Base-by-base conservation (phyloP, 2,797 vertebrate species). In the Aphelocoma californica region DNA sequence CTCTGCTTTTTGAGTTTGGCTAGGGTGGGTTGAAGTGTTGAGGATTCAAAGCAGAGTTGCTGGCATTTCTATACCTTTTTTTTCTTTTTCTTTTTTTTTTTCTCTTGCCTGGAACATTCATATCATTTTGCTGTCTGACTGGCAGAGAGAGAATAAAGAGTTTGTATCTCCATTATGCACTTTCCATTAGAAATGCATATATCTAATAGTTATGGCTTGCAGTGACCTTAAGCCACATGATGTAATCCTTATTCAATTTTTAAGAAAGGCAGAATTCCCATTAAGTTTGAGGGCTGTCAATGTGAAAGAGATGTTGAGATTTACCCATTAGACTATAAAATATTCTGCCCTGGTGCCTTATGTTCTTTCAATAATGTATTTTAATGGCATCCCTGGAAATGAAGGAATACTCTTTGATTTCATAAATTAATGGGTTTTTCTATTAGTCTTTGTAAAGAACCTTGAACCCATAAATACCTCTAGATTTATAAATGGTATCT, bases 371-470 rank as follows among this genome's bases (percentile, higher is more conserved):
- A 26, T 40, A 83, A 87, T 88, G 38, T 34, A 54, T 89, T 92
- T 95, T 91, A 92, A 94, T 78, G 61, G 48, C 13, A 40, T 48
- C 47, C 82, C 50, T 88, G 42, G 57, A 92, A 92, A 91, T 61
- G 32, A n/a, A 81, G 47, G 34, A 58, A 60, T 86, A 31, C 12
- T 86, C 67, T 74, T 78, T 82, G 62, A 78, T 81, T 81, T 81
- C 40, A 53, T 73, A 80, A 90, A 87, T 72, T 80, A 85, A 78
- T 74, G 47, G 45, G 32, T 48, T 89, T 92, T 70, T 82, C 60
- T 64, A 7, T 66, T 57, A 79, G 45, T 60, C 71, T 89, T 88
- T 78, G 28, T 40, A 65, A 80, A 74, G 42, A 78, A 16, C 42
- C 51, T 50, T 65, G 61, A 78, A 61, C 47, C 62, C 2, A 28